A percentile compares a stretch with the other conserved stretches of the same genome.
phyloP scores from a whole-genome alignment of 2,888 invertebrate species.

The Thymelicus acteon region DNA sequence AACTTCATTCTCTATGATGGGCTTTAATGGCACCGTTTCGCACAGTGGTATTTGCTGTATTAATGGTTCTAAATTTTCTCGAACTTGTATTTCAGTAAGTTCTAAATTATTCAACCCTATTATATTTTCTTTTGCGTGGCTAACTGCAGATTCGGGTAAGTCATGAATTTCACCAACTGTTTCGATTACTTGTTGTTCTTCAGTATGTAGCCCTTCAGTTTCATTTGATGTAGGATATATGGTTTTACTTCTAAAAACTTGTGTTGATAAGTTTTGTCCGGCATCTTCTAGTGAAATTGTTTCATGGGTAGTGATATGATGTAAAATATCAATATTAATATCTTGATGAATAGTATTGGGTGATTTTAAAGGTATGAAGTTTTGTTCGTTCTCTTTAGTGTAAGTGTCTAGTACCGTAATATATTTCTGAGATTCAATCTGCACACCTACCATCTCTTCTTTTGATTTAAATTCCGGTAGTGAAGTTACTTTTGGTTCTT shows the following conservation, averaged over 20 bases:
- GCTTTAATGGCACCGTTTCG: slow-evolving; percentile 56
- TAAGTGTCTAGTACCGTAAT: slow-evolving; percentile 59
- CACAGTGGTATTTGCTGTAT: slow-evolving; percentile 49
- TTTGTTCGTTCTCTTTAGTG: slow-evolving; percentile 61
- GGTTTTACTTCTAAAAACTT: slow-evolving; percentile 52
- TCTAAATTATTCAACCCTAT: slow-evolving; percentile 47
- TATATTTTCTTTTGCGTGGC: slow-evolving; percentile 46
- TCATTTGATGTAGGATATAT: slow-evolving; percentile 48
- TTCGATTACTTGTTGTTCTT: slow-evolving; percentile 54
- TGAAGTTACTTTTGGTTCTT: slow-evolving; percentile 56
- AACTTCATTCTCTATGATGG: slow-evolving; percentile 55
- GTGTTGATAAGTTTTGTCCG: slow-evolving; percentile 45
- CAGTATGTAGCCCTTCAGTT: slow-evolving; percentile 51
- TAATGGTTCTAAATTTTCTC: slow-evolving; percentile 49
- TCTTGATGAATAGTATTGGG: slow-evolving; percentile 51
- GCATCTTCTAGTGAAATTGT: slow-evolving; percentile 61
- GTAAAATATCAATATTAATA: slow-evolving; percentile 55
- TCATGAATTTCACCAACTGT: slow-evolving; percentile 40
- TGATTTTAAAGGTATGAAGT: slow-evolving; percentile 46
- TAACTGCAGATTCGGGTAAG: slow-evolving; percentile 38
- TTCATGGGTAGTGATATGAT: slow-evolving; percentile 66
- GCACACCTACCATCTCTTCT: slow-evolving; percentile 49
- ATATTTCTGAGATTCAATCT: slow-evolving; percentile 61
- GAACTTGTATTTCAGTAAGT: slow-evolving; percentile 49
- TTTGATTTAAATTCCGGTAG: slow-evolving; percentile 46